Evolutionary conservation across 2,113 vertebrate genomes (phyloP), one percentile per base, ranked within the genome.

Genomic region (Leiothrix lutea): DNA sequence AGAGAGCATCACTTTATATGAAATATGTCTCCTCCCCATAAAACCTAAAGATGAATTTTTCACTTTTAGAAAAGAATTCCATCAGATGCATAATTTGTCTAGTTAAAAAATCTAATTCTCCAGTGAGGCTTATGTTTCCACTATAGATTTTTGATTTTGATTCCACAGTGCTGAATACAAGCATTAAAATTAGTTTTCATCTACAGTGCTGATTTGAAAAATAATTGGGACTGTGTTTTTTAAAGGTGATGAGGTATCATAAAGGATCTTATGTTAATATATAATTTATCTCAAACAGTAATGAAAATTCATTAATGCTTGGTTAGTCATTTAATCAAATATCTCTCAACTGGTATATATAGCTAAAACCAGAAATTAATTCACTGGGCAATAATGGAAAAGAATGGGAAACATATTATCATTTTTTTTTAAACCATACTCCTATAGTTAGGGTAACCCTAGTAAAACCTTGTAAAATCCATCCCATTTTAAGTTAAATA

Each of bases 1-100:
- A 74, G 20, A 2, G 1, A 61, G 21, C 8, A 12, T 36, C 0
- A 0, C 10, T 88, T 75, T 24, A 8, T 18, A 24, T 40, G 21
- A 61, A 57, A 47, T 22, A 42, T 5, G 3, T 29, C 11, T 54
- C 20, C 25, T 69, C 4, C 58, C 31, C 35, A 44, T 64, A 62
- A 79, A 70, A 48, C 14, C 5, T 16, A 21, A 57, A 53, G 28
- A 25, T 51, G 0, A 23, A 0, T 35, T 45, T 14, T 45, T 53
- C n/a, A 2, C 4, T 65, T 80, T 70, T 70, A 53, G 36, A 24
- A 60, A 47, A 86, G 0, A 72, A 53, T 60, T 82, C 36, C 12
- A 15, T 28, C 36, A 61, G 36, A 24, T 31, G 5, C 2, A 6
- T 12, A 22, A 7, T 13, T 53, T 33, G 26, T 53, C 11, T 28